These are phyloP conservation scores for Cossypha caffra DNA, from an alignment of 2,797 vertebrate species.

Conservation along the genomic window DNA sequence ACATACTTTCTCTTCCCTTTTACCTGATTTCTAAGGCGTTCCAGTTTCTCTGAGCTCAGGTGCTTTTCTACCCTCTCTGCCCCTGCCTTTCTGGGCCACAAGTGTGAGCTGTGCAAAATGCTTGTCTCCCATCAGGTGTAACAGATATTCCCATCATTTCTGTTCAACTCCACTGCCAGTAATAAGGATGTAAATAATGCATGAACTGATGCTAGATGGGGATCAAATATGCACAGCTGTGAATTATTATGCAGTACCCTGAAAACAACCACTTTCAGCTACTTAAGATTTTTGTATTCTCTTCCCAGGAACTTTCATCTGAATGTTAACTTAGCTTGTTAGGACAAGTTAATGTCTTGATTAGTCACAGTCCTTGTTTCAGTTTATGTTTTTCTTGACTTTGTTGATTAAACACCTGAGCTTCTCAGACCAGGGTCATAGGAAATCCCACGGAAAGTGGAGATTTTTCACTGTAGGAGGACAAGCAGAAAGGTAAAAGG, in stretches of 20 bases:
- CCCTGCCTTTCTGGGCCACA: neutral
- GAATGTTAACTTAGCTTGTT: neutral
- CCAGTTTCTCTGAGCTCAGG: neutral
- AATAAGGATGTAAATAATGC: conserved; percentile 33
- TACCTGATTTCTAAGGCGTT: neutral
- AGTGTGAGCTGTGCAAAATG: neutral
- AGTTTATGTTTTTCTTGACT: neutral
- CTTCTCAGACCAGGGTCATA: neutral
- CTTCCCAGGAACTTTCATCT: neutral
- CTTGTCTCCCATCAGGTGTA: neutral
- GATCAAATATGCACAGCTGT: neutral
- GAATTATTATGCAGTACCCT: neutral
- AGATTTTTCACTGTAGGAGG: neutral
- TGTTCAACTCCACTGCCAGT: neutral
- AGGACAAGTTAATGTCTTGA: neutral
- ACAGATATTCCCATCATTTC: neutral
- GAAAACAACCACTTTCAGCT: conserved; percentile 11
- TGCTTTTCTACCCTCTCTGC: neutral
- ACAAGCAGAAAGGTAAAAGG: neutral
- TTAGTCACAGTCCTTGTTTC: neutral
- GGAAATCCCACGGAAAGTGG: neutral
- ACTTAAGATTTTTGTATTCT: neutral
- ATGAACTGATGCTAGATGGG: neutral
- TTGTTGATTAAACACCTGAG: neutral
- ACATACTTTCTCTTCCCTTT: neutral